Percentiles rank a stretch among this genome's conserved stretches.
Evolutionary conservation across 1,140 invertebrate genomes (phyloP).

Genomic region (Sycophila sp.): DNA sequence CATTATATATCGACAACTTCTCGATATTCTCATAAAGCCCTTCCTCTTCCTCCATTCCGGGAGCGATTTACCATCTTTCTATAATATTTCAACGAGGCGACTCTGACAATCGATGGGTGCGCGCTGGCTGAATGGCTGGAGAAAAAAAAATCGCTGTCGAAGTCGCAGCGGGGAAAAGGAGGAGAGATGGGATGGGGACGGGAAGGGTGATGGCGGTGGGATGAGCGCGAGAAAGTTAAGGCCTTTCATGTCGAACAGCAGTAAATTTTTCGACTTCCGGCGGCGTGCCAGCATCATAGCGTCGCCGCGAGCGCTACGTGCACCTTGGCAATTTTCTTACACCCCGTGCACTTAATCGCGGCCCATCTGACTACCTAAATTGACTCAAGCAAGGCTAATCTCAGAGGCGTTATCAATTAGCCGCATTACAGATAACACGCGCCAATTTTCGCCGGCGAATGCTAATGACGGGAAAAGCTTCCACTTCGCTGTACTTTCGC

Average conservation of each 20-base stretch:
- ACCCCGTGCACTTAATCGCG: conserved; percentile 45
- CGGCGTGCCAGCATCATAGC: conserved; percentile 9
- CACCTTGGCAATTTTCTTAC: conserved; percentile 21
- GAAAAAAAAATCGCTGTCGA: not conserved
- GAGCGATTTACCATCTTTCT: not conserved
- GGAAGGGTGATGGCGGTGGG: not conserved
- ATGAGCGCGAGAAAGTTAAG: not conserved
- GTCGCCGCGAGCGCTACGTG: not conserved
- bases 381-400: conserved; percentile 51
- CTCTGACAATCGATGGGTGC: too few relatives aligned
- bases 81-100: too few relatives aligned
- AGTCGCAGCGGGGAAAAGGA: too few relatives aligned
- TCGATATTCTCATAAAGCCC: not conserved
- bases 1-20: not conserved
- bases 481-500: too few relatives aligned
- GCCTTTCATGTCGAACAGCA: conserved; percentile 48
- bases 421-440: conserved; percentile 37
- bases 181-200: not conserved
- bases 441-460: too few relatives aligned
- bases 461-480: too few relatives aligned
- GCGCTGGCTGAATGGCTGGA: not conserved
- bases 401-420: conserved; percentile 53
- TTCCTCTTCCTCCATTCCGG: not conserved
- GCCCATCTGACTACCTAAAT: conserved; percentile 51
- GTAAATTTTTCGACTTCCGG: conserved; percentile 47